Percentiles rank a stretch among this genome's conserved stretches.
Conservation (phyloP, 2,113 vertebrate species). For the Crotalus viridis region DNA sequence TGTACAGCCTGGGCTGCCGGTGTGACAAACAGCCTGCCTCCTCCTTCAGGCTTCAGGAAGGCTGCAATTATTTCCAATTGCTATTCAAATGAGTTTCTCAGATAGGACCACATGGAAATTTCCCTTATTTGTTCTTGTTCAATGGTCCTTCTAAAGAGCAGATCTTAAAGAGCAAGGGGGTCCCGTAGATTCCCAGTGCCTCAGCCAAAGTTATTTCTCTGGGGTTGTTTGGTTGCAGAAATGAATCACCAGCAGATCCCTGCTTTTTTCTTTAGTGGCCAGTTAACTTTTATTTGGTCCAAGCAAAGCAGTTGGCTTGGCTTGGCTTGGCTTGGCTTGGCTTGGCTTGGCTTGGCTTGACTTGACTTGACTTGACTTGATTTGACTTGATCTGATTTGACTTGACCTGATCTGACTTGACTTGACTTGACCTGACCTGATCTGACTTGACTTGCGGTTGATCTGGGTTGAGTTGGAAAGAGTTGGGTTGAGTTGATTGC, state of each 20-base stretch:
- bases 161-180: not conserved
- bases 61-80: slow-evolving; percentile 57
- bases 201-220: not conserved
- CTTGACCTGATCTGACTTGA: not conserved
- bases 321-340: not conserved
- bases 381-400: accelerated
- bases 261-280: not conserved
- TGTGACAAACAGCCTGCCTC: slow-evolving; percentile 49
- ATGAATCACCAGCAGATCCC: too few relatives aligned
- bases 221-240: not conserved
- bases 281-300: not conserved
- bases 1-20: not conserved
- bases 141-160: slow-evolving; percentile 23
- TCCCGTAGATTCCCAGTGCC: accelerated
- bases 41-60: slow-evolving; percentile 59
- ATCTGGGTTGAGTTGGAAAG: too few relatives aligned
- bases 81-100: slow-evolving; percentile 60
- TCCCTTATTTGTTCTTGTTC: slow-evolving; percentile 12
- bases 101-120: not conserved
- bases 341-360: not conserved
- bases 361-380: not conserved
- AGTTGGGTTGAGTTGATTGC: not conserved
- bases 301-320: not conserved
- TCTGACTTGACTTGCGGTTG: too few relatives aligned
- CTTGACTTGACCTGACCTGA: too few relatives aligned